Evolutionary conservation across 2,888 invertebrate genomes (phyloP), one percentile per base, ranked within the genome.

Genomic region (Colletes collaris): DNA sequence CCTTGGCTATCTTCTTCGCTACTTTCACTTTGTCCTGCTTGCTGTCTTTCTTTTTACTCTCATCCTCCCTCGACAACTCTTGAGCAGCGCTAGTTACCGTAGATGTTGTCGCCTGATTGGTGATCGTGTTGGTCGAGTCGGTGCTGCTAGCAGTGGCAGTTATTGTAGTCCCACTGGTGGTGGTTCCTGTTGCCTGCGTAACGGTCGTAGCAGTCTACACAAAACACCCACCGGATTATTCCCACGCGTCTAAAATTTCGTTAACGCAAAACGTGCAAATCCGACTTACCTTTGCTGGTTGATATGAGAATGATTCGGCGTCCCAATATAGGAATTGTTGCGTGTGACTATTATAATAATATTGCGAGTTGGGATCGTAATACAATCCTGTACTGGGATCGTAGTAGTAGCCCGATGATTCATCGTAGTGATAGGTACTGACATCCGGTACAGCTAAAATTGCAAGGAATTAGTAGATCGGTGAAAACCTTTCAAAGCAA

Each of bases 261-360:
- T 8, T 19, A 3, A 46, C 2, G 10, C 2, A 46, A 46, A 44
- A 44, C 8, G 2, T 44, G 8, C 10, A 7, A 7, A n/a, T 40
- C 19, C 27, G 27, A 11, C 92, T 84, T 74, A 88, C 89, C 78
- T 88, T 87, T 4, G 93, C 93, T 7, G 93, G 93, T 81, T 92
- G 90, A 80, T 93, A 93, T 3, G 93, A 92, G 62, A 92, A 89
- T 2, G 92, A 90, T 58, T 95, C 95, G 0, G 96, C 95, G 93
- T 99, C 98, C 98, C 99, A 99, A 91, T 99, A 99, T 91, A 99
- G 95, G 93, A 98, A 99, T 90, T 98, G 97, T 86, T 96, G 97
- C 0, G 96, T 96, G 86, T 97, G 96, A 87, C 97, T 96, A 93
- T 99, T 99, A 94, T 97, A 99, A 93, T 99, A 99, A 93, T 99